Conservation (phyloP, 2,797 vertebrate species). For the Darevskia mixta region DNA sequence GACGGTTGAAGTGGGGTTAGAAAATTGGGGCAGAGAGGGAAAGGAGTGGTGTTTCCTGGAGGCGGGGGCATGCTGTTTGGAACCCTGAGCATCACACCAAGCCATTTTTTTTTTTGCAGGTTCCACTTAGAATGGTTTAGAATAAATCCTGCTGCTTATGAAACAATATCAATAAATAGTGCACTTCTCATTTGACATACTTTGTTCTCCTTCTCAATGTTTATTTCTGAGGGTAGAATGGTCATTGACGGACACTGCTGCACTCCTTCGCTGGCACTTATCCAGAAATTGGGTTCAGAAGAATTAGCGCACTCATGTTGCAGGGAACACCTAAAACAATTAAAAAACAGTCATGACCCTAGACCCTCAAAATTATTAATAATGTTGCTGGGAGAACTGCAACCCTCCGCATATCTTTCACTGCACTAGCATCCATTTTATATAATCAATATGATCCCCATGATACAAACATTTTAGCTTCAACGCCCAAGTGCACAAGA, state of each 20-base stretch:
- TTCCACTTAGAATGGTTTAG: neutral
- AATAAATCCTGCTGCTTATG: neutral
- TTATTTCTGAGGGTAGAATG: slow-evolving; percentile 89
- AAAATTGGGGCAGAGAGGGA: neutral
- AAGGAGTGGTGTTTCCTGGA: neutral
- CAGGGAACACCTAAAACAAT: slow-evolving; percentile 86
- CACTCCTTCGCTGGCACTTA: slow-evolving; percentile 84
- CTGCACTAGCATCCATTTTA: slow-evolving; percentile 18
- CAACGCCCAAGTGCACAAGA: neutral
- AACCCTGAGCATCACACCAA: neutral
- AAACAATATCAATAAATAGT: neutral
- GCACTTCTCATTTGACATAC: slow-evolving; percentile 68
- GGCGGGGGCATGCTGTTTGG: neutral
- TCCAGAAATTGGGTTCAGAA: slow-evolving; percentile 86
- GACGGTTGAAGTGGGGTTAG: neutral
- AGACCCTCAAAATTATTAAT: slow-evolving; percentile 21
- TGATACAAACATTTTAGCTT: slow-evolving; percentile 9
- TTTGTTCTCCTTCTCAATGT: slow-evolving; percentile 83
- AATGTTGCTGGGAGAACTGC: neutral
- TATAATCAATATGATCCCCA: slow-evolving; percentile 26
- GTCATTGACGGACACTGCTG: slow-evolving; percentile 91
- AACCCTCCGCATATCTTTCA: neutral
- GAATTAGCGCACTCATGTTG: slow-evolving; percentile 88
- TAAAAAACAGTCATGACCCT: neutral
- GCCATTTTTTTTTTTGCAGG: neutral